Evolutionary conservation across 2,888 invertebrate species (phyloP), one percentile per base, ranked within the genome.

Genomic region (Eristalinus aeneus): DNA sequence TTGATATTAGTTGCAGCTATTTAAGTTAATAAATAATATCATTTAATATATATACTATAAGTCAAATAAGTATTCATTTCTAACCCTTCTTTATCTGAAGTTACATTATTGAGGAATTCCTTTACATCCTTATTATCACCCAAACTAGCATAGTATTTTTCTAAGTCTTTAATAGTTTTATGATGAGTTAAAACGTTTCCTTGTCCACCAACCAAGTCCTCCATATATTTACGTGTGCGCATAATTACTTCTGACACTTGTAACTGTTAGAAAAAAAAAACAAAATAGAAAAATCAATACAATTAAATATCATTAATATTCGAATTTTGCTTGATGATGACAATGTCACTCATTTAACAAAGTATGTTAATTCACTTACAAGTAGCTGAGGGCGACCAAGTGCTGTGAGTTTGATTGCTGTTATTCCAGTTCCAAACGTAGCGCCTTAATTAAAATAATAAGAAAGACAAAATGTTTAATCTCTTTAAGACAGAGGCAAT

Each of bases 231-330:
- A 90, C 98, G 96, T 54, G 98, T 97, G 90, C 98, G 96, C 95
- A 97, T 98, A 89, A 99, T 98, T 89, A 99, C 99, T 93, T 99
- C 99, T 8, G 98, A 99, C 88, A 99, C 93, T 95, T 99, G 98
- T 88, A 99, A 95, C 98, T 99, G 93, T 27, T 92, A 89, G 88
- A 82, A 78, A 46, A 54, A 36, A 46, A 67, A 10, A 58, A 16
- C 61, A 75, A 64, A 78, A 60, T 73, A 71, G 65, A 23, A 64
- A 31, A 46, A 87, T 72, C 20, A 31, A 65, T 12, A 10, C 32
- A 63, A 74, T 20, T 27, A 56, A 71, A 9, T 69, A n/a, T 8
- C 12, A 36, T 65, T 56, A 11, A 68, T 12, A 76, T 54, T 63
- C 61, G 34, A n/a, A n/a, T n/a, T n/a, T n/a, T n/a, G n/a, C n/a